phyloP scores from a whole-genome alignment of 2,797 vertebrate genomes.

The Pitangus sulphuratus region DNA sequence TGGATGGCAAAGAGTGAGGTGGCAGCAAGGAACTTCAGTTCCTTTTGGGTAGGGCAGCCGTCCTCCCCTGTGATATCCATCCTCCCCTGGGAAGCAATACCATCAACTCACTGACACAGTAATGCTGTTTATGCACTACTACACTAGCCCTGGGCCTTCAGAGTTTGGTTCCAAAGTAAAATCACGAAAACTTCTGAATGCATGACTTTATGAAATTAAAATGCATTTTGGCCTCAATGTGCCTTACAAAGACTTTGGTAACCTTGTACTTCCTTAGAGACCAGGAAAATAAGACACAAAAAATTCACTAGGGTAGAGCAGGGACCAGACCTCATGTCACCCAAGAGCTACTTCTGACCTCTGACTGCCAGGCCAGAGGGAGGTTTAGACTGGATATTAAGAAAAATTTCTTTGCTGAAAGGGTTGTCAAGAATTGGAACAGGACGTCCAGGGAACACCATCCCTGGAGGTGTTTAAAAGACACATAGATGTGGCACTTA shows the following conservation, averaged over 20 bases:
- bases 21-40: background rate
- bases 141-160: background rate
- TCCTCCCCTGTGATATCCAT: background rate
- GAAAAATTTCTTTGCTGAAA: background rate
- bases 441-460: background rate
- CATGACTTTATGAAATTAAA: background rate
- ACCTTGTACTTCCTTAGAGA: background rate
- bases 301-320: background rate
- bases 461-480: background rate
- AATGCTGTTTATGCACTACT: background rate
- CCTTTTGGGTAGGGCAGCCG: background rate
- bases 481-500: fast-evolving
- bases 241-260: background rate
- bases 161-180: background rate
- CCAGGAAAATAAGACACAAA: background rate
- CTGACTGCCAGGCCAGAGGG: background rate
- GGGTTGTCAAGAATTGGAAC: background rate
- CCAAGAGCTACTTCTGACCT: background rate
- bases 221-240: background rate
- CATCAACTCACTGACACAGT: background rate
- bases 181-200: background rate
- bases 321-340: background rate
- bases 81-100: background rate
- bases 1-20: background rate
- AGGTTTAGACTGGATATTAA: background rate